Percentiles rank a stretch among this genome's conserved stretches.
Conservation (phyloP, 2,888 invertebrate genomes). For the Limulus polyphemus region DNA sequence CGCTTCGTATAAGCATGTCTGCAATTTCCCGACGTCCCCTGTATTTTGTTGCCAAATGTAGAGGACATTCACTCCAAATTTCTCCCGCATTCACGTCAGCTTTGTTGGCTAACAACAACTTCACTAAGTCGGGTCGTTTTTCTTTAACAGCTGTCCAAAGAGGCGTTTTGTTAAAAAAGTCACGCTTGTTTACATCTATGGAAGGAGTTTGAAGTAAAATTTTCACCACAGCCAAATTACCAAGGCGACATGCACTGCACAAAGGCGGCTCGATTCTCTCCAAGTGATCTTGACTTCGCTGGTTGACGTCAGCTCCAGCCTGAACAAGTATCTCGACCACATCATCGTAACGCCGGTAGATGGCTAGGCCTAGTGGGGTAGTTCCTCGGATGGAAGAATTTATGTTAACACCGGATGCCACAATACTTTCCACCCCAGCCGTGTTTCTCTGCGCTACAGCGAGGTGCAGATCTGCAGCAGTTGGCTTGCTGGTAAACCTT, state of each 20-base stretch:
- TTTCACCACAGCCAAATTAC: constrained; percentile 8
- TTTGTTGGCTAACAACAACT: constrained; percentile 20
- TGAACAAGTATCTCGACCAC: constrained; percentile 33
- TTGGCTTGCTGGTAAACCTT: constrained; percentile 2
- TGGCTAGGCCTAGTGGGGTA: constrained; percentile 35
- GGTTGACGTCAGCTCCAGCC: constrained; percentile 34
- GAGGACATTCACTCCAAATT: constrained; percentile 27
- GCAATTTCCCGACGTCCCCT: constrained; percentile 23
- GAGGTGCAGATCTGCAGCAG: constrained; percentile 18
- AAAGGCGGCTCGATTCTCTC: constrained; percentile 36
- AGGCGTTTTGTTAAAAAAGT: constrained; percentile 34
- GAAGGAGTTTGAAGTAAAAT: constrained; percentile 31
- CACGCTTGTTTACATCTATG: constrained; percentile 35
- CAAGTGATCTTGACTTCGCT: constrained; percentile 34
- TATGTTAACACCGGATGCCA: constrained; percentile 27
- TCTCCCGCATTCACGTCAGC: constrained; percentile 18
- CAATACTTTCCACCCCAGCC: constrained; percentile 5
- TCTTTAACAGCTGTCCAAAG: constrained; percentile 27
- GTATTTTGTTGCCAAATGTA: constrained; percentile 25
- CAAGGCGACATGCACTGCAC: constrained; percentile 33
- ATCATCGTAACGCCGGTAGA: constrained; percentile 32
- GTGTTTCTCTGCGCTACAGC: constrained; percentile 14
- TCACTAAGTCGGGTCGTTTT: constrained; percentile 16
- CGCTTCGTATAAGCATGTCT: constrained; percentile 17
- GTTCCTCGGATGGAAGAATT: constrained; percentile 34